Evolutionary conservation across 2,888 invertebrate species (phyloP).

Genomic region (Sceliomorpha sp.): DNA sequence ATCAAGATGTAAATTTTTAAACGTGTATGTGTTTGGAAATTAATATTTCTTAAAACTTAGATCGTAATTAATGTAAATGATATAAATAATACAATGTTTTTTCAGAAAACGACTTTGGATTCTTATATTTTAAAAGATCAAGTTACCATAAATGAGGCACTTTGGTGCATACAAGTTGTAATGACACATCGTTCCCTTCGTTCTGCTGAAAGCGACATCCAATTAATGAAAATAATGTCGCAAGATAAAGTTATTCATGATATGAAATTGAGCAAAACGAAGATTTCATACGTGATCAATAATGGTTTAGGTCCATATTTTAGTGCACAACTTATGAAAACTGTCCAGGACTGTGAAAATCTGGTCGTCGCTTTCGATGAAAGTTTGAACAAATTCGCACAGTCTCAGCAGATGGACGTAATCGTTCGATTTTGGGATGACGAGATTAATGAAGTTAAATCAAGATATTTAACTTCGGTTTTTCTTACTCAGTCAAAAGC

Average conservation of each 20-base stretch:
- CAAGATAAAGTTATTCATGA: constrained; percentile 8
- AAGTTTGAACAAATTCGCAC: constrained; percentile 56
- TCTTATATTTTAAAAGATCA: constrained; percentile 22
- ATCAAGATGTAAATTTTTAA: too few relatives aligned
- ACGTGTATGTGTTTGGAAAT: too few relatives aligned
- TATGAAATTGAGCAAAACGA: constrained; percentile 29
- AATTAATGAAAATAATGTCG: constrained; percentile 18
- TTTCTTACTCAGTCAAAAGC: constrained; percentile 54
- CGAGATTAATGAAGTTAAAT: constrained; percentile 35
- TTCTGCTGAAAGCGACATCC: constrained; percentile 5
- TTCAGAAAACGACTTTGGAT: constrained; percentile 9
- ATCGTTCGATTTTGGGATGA: constrained; percentile 60
- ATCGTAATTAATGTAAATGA: neutral
- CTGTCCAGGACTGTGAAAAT: constrained; percentile 10
- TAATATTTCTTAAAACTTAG: neutral
- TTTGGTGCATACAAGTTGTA: constrained; percentile 19
- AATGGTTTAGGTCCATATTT: constrained; percentile 53
- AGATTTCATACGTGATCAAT: constrained; percentile 45
- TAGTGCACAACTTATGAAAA: constrained; percentile 25
- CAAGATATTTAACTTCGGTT: constrained; percentile 59
- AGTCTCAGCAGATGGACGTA: constrained; percentile 63
- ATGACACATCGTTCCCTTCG: constrained; percentile 22
- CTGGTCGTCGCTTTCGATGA: constrained; percentile 61
- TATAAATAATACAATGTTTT: neutral
- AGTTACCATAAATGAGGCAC: constrained; percentile 12